Conservation (phyloP, 2,797 vertebrate species). For the Propithecus perrieri region DNA sequence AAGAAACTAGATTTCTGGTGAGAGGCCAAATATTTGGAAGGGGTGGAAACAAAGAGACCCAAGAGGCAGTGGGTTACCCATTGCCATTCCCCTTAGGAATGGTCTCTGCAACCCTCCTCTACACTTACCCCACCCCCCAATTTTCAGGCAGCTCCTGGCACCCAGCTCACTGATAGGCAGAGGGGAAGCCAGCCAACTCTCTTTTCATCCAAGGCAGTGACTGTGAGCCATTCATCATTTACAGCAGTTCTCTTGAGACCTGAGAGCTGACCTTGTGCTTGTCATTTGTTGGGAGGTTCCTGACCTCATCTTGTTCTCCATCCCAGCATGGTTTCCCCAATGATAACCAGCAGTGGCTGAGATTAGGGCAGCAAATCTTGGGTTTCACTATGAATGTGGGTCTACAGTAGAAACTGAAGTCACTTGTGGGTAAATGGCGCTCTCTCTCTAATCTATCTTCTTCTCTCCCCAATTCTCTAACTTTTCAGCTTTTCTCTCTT, state of each 20-base stretch:
- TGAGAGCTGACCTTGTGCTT: constrained; percentile 47
- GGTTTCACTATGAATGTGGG: not conserved
- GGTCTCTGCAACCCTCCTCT: not conserved
- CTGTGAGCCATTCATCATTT: constrained; percentile 51
- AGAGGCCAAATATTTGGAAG: not conserved
- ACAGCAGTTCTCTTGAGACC: constrained; percentile 54
- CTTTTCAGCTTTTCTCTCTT: not conserved
- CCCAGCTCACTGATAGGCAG: constrained; percentile 42
- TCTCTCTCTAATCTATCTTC: not conserved
- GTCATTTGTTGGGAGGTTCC: constrained; percentile 12
- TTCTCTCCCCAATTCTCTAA: not conserved
- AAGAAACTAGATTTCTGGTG: not conserved
- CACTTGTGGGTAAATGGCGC: not conserved
- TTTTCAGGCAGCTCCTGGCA: not conserved
- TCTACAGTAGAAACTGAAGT: not conserved
- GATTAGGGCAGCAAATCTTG: not conserved
- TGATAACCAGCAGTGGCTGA: constrained; percentile 15
- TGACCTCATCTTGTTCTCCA: constrained; percentile 30
- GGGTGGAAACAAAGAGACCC: not conserved
- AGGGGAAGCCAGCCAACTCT: constrained; percentile 27
- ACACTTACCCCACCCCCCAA: not conserved
- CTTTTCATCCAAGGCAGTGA: constrained; percentile 35
- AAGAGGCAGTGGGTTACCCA: no score
- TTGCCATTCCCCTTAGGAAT: not conserved
- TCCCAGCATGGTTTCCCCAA: constrained; percentile 8